Percentiles rank a stretch among this genome's conserved stretches.
Evolutionary conservation across 2,888 invertebrate species (phyloP).

Genomic region (Ecliptopera silaceata): DNA sequence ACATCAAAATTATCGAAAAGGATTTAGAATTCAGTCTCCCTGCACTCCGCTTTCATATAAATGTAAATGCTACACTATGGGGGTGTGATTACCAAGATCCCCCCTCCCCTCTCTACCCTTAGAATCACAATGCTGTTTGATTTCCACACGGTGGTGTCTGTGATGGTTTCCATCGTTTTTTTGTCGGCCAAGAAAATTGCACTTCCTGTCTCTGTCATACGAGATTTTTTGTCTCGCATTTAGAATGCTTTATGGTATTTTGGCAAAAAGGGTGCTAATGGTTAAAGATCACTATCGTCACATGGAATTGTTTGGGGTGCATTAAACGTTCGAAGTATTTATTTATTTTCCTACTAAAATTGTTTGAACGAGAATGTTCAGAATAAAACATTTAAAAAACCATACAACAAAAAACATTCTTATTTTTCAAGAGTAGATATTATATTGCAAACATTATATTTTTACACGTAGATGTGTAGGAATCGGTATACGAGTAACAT

Average conservation of each 20-base stretch:
- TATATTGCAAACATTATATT: not conserved
- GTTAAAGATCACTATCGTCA: conserved; percentile 5
- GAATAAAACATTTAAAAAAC: not conserved
- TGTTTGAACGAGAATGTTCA: not conserved
- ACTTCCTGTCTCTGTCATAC: conserved; percentile 19
- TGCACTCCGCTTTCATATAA: conserved; percentile 59
- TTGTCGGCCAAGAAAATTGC: conserved; percentile 30
- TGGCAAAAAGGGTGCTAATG: conserved; percentile 23
- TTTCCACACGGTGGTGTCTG: conserved; percentile 37
- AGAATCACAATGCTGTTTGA: conserved; percentile 45
- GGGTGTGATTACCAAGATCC: conserved; percentile 48
- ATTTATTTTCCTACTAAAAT: too few relatives aligned
- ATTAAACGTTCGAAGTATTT: too few relatives aligned
- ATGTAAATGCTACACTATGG: conserved; percentile 61
- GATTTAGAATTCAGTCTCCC: conserved; percentile 13
- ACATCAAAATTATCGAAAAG: conserved; percentile 16
- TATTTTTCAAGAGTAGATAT: too few relatives aligned
- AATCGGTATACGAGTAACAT: conserved; percentile 25
- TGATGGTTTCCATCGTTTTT: conserved; percentile 34
- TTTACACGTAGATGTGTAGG: not conserved
- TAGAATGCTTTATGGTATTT: conserved; percentile 13
- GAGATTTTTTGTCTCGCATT: conserved; percentile 18
- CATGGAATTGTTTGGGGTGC: conserved; percentile 6
- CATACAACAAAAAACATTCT: too few relatives aligned
- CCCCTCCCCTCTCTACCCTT: conserved; percentile 21